phyloP scores from a whole-genome alignment of 1,140 invertebrate genomes.

The Nebria ingens region DNA sequence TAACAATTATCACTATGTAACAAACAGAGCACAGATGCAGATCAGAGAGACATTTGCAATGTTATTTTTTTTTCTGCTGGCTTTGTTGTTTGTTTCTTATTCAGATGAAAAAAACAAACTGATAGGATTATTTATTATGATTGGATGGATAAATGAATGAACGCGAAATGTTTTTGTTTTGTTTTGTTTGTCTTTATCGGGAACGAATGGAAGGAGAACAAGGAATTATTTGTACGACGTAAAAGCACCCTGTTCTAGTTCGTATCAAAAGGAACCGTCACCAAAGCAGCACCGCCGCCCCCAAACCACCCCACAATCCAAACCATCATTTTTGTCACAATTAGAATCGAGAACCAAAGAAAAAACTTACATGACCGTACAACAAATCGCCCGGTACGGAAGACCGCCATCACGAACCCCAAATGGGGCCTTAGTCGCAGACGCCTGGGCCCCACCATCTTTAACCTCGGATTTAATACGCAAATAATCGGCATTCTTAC shows the following conservation, averaged over 20 bases:
- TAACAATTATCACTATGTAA: too few species aligned
- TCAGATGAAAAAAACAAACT: too few species aligned
- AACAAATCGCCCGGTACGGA: conserved; percentile 30
- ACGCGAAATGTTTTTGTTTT: too few species aligned
- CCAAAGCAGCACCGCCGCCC: not conserved
- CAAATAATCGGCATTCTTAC: conserved; percentile 27
- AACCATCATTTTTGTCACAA: not conserved
- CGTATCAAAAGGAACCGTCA: not conserved
- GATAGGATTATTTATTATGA: too few species aligned
- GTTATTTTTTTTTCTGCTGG: too few species aligned
- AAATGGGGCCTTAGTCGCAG: conserved; percentile 16
- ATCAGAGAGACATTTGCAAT: too few species aligned
- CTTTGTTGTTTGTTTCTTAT: too few species aligned
- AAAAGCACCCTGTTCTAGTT: not conserved
- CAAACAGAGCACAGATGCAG: too few species aligned
- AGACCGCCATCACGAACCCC: conserved; percentile 16
- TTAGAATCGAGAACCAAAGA: not conserved
- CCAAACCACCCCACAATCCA: too few species aligned
- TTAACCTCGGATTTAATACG: conserved; percentile 23
- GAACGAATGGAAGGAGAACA: too few species aligned
- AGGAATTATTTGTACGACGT: not conserved
- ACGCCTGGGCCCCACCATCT: conserved; percentile 12
- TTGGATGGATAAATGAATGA: too few species aligned
- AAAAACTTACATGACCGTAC: conserved; percentile 28
- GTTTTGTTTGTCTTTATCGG: too few species aligned